phyloP scores from a whole-genome alignment of 1,140 invertebrate genomes.

The Drosophila sp. region DNA sequence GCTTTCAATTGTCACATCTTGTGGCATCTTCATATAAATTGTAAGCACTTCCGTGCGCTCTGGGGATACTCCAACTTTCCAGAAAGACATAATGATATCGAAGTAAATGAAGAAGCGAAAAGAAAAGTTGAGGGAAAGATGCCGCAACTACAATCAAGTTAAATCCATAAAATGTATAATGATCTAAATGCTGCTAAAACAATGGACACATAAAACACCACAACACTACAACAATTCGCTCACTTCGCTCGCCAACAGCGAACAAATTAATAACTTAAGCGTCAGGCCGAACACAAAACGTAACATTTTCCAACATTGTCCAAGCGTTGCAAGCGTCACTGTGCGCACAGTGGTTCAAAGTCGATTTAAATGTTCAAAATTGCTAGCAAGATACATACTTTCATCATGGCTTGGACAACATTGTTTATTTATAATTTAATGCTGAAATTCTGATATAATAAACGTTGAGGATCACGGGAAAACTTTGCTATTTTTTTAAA shows the following conservation, averaged over 20 bases:
- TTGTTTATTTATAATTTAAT: too few species aligned
- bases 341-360: constrained; percentile 36
- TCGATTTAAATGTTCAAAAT: not conserved
- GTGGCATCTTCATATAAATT: constrained; percentile 6
- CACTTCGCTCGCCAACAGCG: constrained; percentile 29
- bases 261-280: constrained; percentile 63
- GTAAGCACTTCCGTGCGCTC: constrained; percentile 7
- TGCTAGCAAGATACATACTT: not conserved
- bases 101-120: not conserved
- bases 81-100: not conserved
- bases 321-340: constrained; percentile 50
- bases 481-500: too few species aligned
- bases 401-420: too few species aligned
- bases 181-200: constrained; percentile 62
- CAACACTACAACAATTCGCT: constrained; percentile 24
- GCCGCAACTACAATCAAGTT: not conserved
- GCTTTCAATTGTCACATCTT: constrained; percentile 17
- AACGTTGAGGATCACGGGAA: too few species aligned
- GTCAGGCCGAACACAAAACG: constrained; percentile 37
- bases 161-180: constrained; percentile 38
- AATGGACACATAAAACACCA: constrained; percentile 71
- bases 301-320: constrained; percentile 66
- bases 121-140: constrained; percentile 6
- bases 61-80: constrained; percentile 2
- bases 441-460: too few species aligned